These are phyloP conservation scores for Camelus bactrianus DNA, from an alignment of 2,113 vertebrate species.

Conservation along the genomic window DNA sequence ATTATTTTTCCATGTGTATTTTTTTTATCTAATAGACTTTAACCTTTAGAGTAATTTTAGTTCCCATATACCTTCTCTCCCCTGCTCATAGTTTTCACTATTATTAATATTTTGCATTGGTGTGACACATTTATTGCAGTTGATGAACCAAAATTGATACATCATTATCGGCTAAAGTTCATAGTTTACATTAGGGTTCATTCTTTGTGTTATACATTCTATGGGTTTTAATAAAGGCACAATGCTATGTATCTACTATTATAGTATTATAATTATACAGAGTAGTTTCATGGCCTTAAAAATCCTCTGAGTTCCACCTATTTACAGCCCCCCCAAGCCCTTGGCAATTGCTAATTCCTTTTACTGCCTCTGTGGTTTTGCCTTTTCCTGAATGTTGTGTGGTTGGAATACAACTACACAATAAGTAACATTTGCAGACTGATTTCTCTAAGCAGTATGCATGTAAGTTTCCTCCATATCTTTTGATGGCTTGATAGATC, in stretches of 20 bases:
- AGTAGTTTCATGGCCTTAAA: background rate
- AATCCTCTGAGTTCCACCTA: background rate
- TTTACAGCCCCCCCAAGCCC: background rate
- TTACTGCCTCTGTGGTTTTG: background rate
- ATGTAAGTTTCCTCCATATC: background rate
- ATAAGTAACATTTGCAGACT: background rate
- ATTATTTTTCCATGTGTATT: background rate
- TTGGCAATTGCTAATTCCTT: background rate
- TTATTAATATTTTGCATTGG: background rate
- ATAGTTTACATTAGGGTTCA: background rate
- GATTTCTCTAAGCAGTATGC: background rate
- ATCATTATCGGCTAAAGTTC: background rate
- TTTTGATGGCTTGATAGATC: background rate
- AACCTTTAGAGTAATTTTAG: background rate
- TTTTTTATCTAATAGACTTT: background rate
- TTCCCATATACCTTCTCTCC: background rate
- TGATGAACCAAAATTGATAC: background rate
- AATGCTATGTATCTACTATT: background rate
- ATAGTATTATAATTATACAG: background rate
- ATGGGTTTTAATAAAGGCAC: background rate
- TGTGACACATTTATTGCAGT: background rate
- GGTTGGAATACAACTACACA: background rate
- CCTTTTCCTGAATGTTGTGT: background rate
- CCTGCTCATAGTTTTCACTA: background rate
- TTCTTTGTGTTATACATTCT: background rate